phyloP scores from a whole-genome alignment of 2,797 vertebrate species.

The Ctenochaetus hawaiiensis region DNA sequence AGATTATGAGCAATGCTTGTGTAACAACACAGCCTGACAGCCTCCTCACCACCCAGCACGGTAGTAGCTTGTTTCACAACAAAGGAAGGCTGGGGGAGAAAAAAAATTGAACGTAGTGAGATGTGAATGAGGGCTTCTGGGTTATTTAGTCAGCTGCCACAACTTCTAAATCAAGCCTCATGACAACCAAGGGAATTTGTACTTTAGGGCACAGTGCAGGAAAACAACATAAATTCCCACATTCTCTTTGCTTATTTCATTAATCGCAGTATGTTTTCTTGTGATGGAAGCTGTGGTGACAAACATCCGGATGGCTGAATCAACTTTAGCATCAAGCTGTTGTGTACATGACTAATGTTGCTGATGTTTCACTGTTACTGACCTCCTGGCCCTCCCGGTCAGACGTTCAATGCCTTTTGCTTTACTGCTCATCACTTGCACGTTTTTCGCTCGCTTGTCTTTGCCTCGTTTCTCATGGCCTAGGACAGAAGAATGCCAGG shows the following conservation, averaged over 20 bases:
- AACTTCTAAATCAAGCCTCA: slow-evolving; percentile 59
- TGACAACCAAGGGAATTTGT: slow-evolving; percentile 55
- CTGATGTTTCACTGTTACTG: slow-evolving; percentile 47
- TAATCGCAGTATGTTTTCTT: slow-evolving; percentile 17
- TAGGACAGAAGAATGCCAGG: slow-evolving; percentile 65
- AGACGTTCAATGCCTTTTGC: slow-evolving; percentile 95
- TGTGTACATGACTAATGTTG: neutral
- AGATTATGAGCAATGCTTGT: slow-evolving; percentile 37
- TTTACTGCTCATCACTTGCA: slow-evolving; percentile 89
- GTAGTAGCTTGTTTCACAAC: slow-evolving; percentile 37
- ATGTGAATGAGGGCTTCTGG: slow-evolving; percentile 44
- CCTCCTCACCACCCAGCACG: slow-evolving; percentile 27
- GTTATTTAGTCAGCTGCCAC: slow-evolving; percentile 69
- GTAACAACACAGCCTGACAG: slow-evolving; percentile 30
- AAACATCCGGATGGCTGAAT: slow-evolving; percentile 22
- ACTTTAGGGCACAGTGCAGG: slow-evolving; percentile 48
- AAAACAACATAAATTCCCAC: slow-evolving; percentile 53
- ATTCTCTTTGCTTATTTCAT: slow-evolving; percentile 31
- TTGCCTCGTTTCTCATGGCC: slow-evolving; percentile 84
- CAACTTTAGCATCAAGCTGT: slow-evolving; percentile 5
- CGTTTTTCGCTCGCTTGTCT: slow-evolving; percentile 82
- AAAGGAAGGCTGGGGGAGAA: slow-evolving; percentile 22
- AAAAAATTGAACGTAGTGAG: slow-evolving; percentile 11
- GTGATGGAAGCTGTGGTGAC: slow-evolving; percentile 1
- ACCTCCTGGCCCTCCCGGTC: slow-evolving; percentile 97